Conservation (phyloP, 2,113 vertebrate genomes). For the Macrotis lagotis region DNA sequence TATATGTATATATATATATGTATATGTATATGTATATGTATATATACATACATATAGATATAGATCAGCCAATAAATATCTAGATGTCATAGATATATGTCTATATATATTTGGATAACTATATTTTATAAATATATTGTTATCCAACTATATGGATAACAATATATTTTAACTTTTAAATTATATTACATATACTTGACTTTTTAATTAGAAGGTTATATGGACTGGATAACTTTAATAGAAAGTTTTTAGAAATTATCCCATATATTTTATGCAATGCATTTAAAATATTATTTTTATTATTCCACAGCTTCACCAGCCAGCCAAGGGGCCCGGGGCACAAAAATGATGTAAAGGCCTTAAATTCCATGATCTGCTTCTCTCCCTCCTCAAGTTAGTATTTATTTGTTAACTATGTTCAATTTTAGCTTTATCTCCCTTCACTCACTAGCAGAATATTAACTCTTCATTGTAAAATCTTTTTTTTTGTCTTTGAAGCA, state of each 20-base stretch:
- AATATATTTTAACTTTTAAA: background rate
- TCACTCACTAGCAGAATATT: background rate
- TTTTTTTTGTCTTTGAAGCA: background rate
- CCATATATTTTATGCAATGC: background rate
- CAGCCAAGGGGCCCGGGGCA: background rate
- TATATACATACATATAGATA: too few species aligned
- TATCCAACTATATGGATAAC: too few species aligned
- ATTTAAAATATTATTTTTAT: background rate
- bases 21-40: too few species aligned
- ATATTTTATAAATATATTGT: too few species aligned
- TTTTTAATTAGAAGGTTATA: too few species aligned
- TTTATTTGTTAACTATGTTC: background rate
- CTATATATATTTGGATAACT: too few species aligned
- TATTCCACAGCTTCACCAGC: background rate
- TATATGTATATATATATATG: too few species aligned
- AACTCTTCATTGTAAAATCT: background rate
- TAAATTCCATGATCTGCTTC: background rate
- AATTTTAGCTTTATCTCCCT: background rate
- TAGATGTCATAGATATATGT: too few species aligned
- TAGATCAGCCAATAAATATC: too few species aligned
- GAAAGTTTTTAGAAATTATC: background rate
- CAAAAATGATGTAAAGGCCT: background rate
- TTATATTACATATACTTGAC: background rate
- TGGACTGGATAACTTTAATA: background rate
- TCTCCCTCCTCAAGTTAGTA: background rate